phyloP scores from a whole-genome alignment of 2,113 vertebrate genomes.

The Pristiophorus japonicus region DNA sequence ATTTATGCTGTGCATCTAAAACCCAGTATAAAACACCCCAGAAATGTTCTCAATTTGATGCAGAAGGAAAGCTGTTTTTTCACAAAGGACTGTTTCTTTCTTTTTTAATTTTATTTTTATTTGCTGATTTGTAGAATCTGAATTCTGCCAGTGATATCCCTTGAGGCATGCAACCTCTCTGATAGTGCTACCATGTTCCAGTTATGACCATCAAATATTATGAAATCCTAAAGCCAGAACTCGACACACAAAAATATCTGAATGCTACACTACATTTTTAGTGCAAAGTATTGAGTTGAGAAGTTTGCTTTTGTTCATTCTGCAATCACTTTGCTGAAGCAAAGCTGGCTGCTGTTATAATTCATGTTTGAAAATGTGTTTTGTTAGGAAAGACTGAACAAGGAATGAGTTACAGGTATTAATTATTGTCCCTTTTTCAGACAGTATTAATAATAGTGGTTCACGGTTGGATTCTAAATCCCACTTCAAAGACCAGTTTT shows the following conservation, averaged over 20 bases:
- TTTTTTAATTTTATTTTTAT: neutral
- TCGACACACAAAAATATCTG: neutral
- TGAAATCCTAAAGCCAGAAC: neutral
- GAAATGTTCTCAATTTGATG: neutral
- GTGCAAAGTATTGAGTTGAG: neutral
- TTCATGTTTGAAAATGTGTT: neutral
- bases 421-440: neutral
- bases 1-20: too few relatives aligned
- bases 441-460: constrained; percentile 9
- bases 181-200: neutral
- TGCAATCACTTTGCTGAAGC: neutral
- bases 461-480: neutral
- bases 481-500: neutral
- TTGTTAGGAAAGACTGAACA: neutral
- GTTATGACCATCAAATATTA: neutral
- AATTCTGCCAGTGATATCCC: neutral
- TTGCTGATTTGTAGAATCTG: neutral
- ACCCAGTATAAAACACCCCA: neutral
- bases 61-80: neutral
- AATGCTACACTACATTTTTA: neutral
- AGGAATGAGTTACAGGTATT: neutral
- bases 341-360: neutral
- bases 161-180: neutral
- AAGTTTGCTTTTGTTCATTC: neutral
- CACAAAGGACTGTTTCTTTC: neutral